Conservation (phyloP, 1,140 invertebrate species). For the Penaeus chinensis region DNA sequence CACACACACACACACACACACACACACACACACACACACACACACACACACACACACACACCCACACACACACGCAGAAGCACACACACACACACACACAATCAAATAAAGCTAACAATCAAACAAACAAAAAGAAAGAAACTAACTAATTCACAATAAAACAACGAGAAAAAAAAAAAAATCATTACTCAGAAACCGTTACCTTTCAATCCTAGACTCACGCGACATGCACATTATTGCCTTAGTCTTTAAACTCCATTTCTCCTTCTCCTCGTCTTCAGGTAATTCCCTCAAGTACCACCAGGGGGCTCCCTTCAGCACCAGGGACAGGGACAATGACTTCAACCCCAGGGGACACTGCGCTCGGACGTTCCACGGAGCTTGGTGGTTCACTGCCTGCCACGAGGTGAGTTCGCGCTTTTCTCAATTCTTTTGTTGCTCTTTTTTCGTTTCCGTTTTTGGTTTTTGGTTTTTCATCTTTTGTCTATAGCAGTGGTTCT, state of each 20-base stretch:
- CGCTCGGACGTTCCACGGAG: slow-evolving; percentile 65
- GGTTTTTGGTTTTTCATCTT: not conserved
- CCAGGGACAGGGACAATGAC: slow-evolving; percentile 66
- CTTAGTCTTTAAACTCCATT: not conserved
- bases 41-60: no score
- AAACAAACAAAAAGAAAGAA: no score
- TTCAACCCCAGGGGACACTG: slow-evolving; percentile 65
- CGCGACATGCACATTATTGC: no score
- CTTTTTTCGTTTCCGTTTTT: not conserved
- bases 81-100: no score
- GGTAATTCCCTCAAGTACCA: slow-evolving; percentile 64
- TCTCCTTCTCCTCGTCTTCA: slow-evolving; percentile 24
- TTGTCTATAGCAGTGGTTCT: no score
- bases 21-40: no score
- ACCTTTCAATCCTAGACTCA: not conserved
- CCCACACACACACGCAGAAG: no score
- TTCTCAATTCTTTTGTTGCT: not conserved
- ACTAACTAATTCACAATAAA: no score
- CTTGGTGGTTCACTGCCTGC: slow-evolving; percentile 67
- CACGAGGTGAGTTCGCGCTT: slow-evolving; percentile 58
- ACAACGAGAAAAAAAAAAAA: no score
- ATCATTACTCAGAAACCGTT: no score
- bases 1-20: no score
- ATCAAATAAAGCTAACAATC: no score
- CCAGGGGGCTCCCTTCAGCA: slow-evolving; percentile 66